phyloP scores from a whole-genome alignment of 2,888 invertebrate genomes.

The Lithophane socia region DNA sequence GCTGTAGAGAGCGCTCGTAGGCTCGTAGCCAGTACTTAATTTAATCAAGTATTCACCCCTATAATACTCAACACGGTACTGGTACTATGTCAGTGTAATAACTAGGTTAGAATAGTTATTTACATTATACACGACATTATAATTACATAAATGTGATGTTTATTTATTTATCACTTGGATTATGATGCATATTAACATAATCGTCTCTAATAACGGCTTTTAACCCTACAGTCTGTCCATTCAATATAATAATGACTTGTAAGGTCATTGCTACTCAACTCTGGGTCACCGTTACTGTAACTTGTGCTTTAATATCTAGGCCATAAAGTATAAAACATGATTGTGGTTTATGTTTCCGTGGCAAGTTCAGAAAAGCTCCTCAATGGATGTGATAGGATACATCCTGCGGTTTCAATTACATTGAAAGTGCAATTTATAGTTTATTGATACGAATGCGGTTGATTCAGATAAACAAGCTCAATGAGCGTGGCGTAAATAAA shows the following conservation, averaged over 20 bases:
- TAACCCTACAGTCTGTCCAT: slow-evolving; percentile 71
- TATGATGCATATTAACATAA: slow-evolving; percentile 64
- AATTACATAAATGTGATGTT: slow-evolving; percentile 45
- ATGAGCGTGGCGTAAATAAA: slow-evolving; percentile 45
- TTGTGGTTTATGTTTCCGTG: slow-evolving; percentile 54
- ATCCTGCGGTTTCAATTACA: slow-evolving; percentile 88
- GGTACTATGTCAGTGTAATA: slow-evolving; percentile 29
- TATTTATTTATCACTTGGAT: slow-evolving; percentile 58
- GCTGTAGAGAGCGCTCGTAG: slow-evolving; percentile 18
- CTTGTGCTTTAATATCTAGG: slow-evolving; percentile 61
- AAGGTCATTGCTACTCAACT: slow-evolving; percentile 78
- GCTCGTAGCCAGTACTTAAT: slow-evolving; percentile 32
- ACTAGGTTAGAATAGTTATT: slow-evolving; percentile 39
- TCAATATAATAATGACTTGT: slow-evolving; percentile 75
- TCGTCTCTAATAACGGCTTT: slow-evolving; percentile 67
- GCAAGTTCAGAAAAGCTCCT: slow-evolving; percentile 81
- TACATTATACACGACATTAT: slow-evolving; percentile 31
- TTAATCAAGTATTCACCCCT: slow-evolving; percentile 58
- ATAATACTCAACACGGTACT: slow-evolving; percentile 27
- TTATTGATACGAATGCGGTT: slow-evolving; percentile 77
- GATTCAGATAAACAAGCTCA: slow-evolving; percentile 60
- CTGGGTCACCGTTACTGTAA: slow-evolving; percentile 59
- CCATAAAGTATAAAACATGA: slow-evolving; percentile 65
- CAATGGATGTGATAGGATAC: slow-evolving; percentile 85
- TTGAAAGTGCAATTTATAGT: slow-evolving; percentile 80